A percentile compares a stretch with the other conserved stretches of the same genome.
phyloP scores from a whole-genome alignment of 2,888 invertebrate species.

The Agriopis leucophaearia region DNA sequence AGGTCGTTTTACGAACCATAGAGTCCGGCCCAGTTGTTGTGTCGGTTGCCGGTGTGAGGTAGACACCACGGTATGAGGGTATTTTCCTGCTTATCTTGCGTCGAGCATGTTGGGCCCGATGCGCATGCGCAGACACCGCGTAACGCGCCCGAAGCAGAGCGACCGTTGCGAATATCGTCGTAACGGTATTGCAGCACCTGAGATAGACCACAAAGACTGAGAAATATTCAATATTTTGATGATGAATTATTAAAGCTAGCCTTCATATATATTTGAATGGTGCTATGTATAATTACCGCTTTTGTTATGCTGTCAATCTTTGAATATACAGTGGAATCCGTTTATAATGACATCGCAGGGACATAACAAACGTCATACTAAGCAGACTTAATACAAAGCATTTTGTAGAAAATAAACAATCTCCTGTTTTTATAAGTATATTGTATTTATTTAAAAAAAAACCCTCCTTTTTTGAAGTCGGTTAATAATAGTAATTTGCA shows the following conservation, averaged over 20 bases:
- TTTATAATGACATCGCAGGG: no score
- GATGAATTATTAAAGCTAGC: not conserved
- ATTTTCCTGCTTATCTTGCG: conserved; percentile 91
- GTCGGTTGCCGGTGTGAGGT: conserved; percentile 94
- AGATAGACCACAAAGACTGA: not conserved
- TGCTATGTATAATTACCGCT: no score
- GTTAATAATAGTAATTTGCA: no score
- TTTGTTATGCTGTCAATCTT: no score
- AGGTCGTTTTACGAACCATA: conserved; percentile 86
- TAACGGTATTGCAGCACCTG: conserved; percentile 81
- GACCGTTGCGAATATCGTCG: conserved; percentile 81
- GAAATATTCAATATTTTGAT: not conserved
- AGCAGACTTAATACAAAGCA: no score
- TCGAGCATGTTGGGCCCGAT: conserved; percentile 88
- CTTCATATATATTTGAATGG: not conserved
- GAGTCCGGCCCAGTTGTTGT: conserved; percentile 95
- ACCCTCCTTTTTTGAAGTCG: no score
- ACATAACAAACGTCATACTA: no score
- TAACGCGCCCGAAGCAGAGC: conserved; percentile 72
- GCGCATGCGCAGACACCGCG: conserved; percentile 94
- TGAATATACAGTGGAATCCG: no score
- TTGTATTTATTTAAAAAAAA: no score
- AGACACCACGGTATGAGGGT: conserved; percentile 96
- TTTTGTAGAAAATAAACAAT: no score
- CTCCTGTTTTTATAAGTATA: no score